Base-by-base conservation (phyloP, 2,797 vertebrate genomes). In the Semaprochilodus insignis region DNA sequence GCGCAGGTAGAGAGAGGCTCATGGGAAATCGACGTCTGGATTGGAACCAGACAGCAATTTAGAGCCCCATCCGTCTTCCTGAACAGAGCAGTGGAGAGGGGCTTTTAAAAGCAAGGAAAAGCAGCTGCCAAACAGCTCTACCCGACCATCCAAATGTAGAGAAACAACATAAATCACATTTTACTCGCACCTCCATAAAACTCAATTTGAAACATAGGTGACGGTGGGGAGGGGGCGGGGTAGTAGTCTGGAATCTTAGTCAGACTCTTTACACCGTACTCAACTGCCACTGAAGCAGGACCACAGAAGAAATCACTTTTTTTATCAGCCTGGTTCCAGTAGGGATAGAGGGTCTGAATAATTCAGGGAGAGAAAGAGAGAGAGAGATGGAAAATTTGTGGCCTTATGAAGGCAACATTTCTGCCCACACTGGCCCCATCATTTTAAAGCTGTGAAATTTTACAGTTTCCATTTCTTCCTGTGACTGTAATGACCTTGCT, bases 111-210 rank as follows among this genome's bases (percentile, higher is more conserved):
- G 79, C 8, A 59, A 31, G 66, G 36, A 84, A 84, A 80, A 82
- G 62, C 78, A 81, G 55, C 76, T 85, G 88, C 57, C 81, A 70
- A 81, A 80, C 66, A 40, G 70, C 78, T 84, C 36, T 74, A 78
- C 67, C 66, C 74, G 23, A 74, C 76, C 48, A 59, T 83, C 70
- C 51, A 80, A 66, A 62, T 77, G 72, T 83, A 83, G 34, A 82
- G 80, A 85, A 84, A 81, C 60, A 75, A 75, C 73, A 83, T 89
- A 84, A 85, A 89, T 87, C 84, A 83, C 21, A 72, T 85, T 88
- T 88, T 54, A 75, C 66, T 82, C 51, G 14, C 81, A 82, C 67
- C 67, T 54, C 77, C 74, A 81, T 82, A 88, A 87, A 86, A 76
- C 62, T 76, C 55, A 23, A 77, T 83, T 67, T 74, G 72, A 85